Conservation (phyloP, 2,113 vertebrate species). For the Oxyura jamaicensis region DNA sequence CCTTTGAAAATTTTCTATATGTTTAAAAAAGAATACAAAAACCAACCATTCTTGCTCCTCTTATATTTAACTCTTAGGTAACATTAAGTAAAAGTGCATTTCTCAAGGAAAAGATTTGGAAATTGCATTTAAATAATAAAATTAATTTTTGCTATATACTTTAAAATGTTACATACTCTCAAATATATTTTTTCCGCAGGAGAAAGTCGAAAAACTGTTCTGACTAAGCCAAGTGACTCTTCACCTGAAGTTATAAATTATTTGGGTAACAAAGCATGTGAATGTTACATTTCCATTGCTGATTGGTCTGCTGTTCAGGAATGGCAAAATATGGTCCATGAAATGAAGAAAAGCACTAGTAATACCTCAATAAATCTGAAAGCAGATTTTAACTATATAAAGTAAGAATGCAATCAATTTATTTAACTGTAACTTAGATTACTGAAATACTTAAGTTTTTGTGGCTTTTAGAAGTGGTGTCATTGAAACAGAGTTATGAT, state of each 20-base stretch:
- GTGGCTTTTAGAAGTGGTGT: background rate
- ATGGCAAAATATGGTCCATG: slow-evolving; percentile 89
- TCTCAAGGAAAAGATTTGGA: background rate
- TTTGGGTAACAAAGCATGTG: slow-evolving; percentile 93
- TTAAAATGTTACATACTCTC: too few species aligned
- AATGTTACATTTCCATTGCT: slow-evolving; percentile 92
- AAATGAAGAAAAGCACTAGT: slow-evolving; percentile 88
- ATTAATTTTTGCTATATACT: background rate
- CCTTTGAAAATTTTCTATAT: background rate
- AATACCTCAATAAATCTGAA: slow-evolving; percentile 87
- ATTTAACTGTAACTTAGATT: background rate
- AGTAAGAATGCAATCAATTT: slow-evolving; percentile 70
- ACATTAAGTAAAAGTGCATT: background rate
- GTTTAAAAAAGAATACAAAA: background rate
- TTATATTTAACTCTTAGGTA: background rate
- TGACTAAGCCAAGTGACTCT: slow-evolving; percentile 90
- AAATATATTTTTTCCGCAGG: slow-evolving; percentile 71
- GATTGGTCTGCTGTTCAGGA: slow-evolving; percentile 95
- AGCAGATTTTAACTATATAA: slow-evolving; percentile 96
- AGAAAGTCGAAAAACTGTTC: slow-evolving; percentile 90
- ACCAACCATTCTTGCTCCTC: background rate
- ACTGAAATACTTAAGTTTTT: background rate
- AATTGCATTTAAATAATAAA: background rate
- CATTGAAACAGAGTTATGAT: background rate
- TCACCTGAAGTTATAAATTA: slow-evolving; percentile 94